A percentile compares a stretch with the other conserved stretches of the same genome.
Conservation (phyloP, 1,140 invertebrate genomes). For the Lordiphosa mommai region DNA sequence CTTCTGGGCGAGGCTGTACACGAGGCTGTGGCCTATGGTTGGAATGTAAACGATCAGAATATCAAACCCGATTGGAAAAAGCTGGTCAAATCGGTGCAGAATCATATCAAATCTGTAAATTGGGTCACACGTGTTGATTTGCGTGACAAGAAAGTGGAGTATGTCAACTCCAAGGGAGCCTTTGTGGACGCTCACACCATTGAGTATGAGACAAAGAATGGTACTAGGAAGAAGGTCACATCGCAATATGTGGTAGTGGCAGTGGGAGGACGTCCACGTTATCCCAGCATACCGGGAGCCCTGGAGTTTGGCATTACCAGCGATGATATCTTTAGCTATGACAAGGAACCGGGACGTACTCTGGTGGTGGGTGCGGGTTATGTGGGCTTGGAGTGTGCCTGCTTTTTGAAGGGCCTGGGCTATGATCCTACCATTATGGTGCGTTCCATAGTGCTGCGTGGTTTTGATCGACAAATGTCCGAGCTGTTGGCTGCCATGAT, state of each 20-base stretch:
- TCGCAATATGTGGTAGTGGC: constrained; percentile 93
- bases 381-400: constrained; percentile 97
- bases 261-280: constrained; percentile 93
- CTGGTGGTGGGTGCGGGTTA: constrained; percentile 96
- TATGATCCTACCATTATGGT: constrained; percentile 95
- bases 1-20: constrained; percentile 90
- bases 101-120: constrained; percentile 94
- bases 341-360: constrained; percentile 94
- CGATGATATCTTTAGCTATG: constrained; percentile 97
- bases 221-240: constrained; percentile 87
- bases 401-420: constrained; percentile 94
- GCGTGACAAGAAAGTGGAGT: constrained; percentile 94
- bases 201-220: constrained; percentile 87
- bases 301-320: constrained; percentile 94
- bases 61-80: constrained; percentile 88
- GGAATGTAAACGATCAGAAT: constrained; percentile 86
- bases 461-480: constrained; percentile 99
- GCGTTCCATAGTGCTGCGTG: constrained; percentile 95
- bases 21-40: constrained; percentile 90
- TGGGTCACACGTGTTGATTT: constrained; percentile 94
- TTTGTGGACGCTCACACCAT: constrained; percentile 92
- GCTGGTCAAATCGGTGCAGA: constrained; percentile 87
- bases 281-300: constrained; percentile 92
- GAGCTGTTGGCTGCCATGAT: constrained; percentile 91
- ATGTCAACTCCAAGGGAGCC: constrained; percentile 92